Conservation (phyloP, 2,797 vertebrate species). For the Morelia viridis region DNA sequence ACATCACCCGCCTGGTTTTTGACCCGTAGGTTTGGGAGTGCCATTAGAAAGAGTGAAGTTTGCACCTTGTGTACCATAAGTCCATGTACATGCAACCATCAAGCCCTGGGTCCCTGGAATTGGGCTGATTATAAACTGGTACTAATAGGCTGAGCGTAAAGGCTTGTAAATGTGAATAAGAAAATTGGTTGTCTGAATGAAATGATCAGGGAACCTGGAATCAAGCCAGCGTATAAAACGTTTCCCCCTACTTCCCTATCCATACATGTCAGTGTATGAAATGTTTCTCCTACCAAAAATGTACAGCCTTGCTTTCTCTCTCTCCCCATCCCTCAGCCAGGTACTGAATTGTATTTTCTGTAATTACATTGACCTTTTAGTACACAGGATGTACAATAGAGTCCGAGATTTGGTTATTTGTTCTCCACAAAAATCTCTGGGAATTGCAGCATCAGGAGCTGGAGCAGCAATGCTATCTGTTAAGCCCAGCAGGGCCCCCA, state of each 20-base stretch:
- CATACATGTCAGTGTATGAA: neutral
- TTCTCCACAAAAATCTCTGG: neutral
- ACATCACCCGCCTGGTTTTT: conserved; percentile 96
- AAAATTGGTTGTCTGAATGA: neutral
- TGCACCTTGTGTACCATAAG: neutral
- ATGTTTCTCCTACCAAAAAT: neutral
- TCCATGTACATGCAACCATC: neutral
- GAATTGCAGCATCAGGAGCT: neutral
- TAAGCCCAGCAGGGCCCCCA: too few species aligned
- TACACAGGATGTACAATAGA: neutral
- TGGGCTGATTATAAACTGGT: neutral
- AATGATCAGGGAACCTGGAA: neutral
- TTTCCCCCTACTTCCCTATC: neutral
- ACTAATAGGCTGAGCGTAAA: neutral
- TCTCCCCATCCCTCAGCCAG: neutral
- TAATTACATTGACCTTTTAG: neutral
- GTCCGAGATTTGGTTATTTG: neutral
- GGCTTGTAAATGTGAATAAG: neutral
- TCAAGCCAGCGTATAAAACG: neutral
- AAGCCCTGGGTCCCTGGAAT: neutral
- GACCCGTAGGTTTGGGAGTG: conserved; percentile 81
- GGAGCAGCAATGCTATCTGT: neutral
- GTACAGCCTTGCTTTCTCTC: neutral
- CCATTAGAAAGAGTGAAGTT: neutral
- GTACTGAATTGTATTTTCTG: neutral